A percentile compares a stretch with the other conserved stretches of the same genome.
Evolutionary conservation across 2,888 invertebrate genomes (phyloP).

Genomic region (Amphiduros pacificus): DNA sequence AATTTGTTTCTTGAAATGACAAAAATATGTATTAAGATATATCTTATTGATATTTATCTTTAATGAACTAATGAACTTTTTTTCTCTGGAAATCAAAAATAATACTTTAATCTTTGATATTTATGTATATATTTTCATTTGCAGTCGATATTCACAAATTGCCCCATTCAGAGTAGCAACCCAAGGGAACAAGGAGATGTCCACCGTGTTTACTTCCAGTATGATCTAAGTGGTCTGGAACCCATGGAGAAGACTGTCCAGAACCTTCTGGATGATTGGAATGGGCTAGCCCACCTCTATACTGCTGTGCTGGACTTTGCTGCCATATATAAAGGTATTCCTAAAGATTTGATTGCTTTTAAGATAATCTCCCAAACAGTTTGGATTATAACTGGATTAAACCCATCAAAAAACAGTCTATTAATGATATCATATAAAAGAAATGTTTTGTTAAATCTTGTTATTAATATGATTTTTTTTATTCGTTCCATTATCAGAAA

Average conservation of each 20-base stretch:
- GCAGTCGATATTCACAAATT: conserved; percentile 46
- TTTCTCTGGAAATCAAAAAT: neutral
- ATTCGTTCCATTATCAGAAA: neutral
- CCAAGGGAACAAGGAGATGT: conserved; percentile 65
- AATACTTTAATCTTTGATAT: neutral
- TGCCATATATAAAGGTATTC: conserved; percentile 71
- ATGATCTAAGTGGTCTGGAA: conserved; percentile 82
- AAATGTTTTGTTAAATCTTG: neutral
- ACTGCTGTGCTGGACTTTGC: conserved; percentile 81
- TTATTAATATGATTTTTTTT: neutral
- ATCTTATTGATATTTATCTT: too few relatives aligned
- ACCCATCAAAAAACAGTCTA: neutral
- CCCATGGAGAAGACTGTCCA: conserved; percentile 79
- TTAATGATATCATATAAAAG: neutral
- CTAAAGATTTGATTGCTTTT: neutral
- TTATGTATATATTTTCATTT: neutral
- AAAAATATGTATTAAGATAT: too few relatives aligned
- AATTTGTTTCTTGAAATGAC: too few relatives aligned
- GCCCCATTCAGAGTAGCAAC: conserved; percentile 50
- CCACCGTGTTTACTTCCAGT: conserved; percentile 85
- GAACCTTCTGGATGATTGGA: conserved; percentile 87
- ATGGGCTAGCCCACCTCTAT: conserved; percentile 86
- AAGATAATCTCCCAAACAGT: neutral
- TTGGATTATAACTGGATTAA: neutral
- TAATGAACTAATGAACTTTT: neutral